Percentiles rank a stretch among this genome's conserved stretches.
These are phyloP conservation scores for Pavo muticus DNA, from an alignment of 2,113 vertebrate genomes.

Conservation along the genomic window DNA sequence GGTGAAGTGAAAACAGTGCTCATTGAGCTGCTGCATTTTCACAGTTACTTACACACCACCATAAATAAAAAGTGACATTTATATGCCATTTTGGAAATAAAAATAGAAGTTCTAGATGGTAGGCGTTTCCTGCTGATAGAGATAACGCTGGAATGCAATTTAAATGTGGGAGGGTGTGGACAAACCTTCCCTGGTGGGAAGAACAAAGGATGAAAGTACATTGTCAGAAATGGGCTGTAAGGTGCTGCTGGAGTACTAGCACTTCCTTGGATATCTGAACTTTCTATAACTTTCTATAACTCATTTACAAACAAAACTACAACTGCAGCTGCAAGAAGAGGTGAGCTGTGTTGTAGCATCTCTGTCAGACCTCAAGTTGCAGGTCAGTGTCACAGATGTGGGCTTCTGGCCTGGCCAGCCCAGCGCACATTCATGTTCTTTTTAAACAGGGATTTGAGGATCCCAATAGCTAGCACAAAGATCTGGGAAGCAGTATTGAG, in stretches of 20 bases:
- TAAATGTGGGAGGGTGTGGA: background rate
- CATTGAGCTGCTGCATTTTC: slow-evolving; percentile 16
- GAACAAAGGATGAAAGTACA: background rate
- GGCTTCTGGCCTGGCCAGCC: background rate
- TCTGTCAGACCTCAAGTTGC: background rate
- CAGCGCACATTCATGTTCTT: background rate
- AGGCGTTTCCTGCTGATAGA: background rate
- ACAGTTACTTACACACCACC: background rate
- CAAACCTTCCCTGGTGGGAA: background rate
- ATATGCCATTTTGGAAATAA: background rate
- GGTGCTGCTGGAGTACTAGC: background rate
- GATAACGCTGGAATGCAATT: background rate
- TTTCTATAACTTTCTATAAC: background rate
- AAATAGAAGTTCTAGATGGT: background rate
- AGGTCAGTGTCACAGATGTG: background rate
- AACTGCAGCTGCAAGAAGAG: background rate
- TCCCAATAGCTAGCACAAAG: background rate
- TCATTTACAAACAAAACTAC: background rate
- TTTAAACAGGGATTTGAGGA: background rate
- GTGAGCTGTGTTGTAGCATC: background rate
- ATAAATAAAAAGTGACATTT: background rate
- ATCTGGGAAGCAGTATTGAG: background rate
- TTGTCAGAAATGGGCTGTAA: background rate
- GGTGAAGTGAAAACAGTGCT: background rate
- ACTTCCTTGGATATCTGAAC: background rate